Conservation (phyloP, 1,140 invertebrate species). For the Achatina immaculata region DNA sequence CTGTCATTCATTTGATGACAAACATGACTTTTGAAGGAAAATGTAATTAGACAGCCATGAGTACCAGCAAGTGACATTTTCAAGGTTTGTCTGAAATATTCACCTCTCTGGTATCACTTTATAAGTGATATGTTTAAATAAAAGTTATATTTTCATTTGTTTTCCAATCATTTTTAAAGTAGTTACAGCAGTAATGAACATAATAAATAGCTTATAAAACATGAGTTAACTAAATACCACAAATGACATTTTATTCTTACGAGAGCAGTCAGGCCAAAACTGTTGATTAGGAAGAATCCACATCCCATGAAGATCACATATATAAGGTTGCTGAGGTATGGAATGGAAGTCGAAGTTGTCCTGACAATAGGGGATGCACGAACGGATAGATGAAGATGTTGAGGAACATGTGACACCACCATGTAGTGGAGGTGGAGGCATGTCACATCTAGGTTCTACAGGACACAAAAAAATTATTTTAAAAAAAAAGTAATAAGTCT, state of each 20-base stretch:
- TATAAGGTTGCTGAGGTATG: constrained; percentile 37
- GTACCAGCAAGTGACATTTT: too few species aligned
- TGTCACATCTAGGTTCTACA: constrained; percentile 39
- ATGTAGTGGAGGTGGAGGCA: constrained; percentile 38
- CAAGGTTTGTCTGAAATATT: too few species aligned
- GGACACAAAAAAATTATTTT: not conserved
- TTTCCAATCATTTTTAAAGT: too few species aligned
- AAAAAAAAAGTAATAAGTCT: not conserved
- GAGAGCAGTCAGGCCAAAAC: constrained; percentile 48
- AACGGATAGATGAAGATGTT: constrained; percentile 22
- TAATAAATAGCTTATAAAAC: too few species aligned
- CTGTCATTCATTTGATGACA: too few species aligned
- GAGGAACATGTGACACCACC: constrained; percentile 38
- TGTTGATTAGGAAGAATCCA: constrained; percentile 35
- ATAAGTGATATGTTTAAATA: too few species aligned
- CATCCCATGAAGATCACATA: constrained; percentile 41
- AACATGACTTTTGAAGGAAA: too few species aligned
- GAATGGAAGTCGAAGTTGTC: constrained; percentile 42
- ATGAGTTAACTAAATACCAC: too few species aligned
- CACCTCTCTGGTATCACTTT: too few species aligned
- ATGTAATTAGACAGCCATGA: too few species aligned
- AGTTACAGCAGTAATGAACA: too few species aligned
- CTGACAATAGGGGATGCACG: constrained; percentile 41
- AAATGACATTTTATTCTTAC: constrained; percentile 42
- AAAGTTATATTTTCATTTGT: too few species aligned